Evolutionary conservation across 2,888 invertebrate genomes (phyloP), one percentile per base, ranked within the genome.

Genomic region (Glaucopsyche alexis): DNA sequence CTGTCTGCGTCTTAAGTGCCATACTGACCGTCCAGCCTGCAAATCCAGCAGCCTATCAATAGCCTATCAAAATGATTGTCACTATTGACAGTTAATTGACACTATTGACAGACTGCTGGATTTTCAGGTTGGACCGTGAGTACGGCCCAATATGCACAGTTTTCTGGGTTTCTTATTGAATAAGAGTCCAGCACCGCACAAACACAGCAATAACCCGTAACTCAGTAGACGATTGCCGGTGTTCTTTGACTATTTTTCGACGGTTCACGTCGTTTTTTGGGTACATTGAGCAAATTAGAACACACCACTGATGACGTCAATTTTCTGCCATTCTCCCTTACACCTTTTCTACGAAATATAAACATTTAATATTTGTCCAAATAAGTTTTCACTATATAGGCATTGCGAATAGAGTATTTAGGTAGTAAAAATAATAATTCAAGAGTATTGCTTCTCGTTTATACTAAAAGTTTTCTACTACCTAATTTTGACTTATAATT

Each of bases 391-490:
- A 83, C 85, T 75, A 73, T 81, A 83, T 76, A 60, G 29, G 60
- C 29, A 81, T 80, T 82, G 81, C 80, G 82, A 81, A 84, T 81
- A 87, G 89, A 91, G 90, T 91, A 91, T 91, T 90, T 86, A 82
- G 79, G 84, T 87, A 88, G 83, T 88, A 89, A 90, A 88, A 90
- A 91, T 87, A 85, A 88, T 86, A 88, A 89, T 87, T 87, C 86
- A 72, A 88, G 92, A 93, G 91, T 93, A 93, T 93, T 93, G 92
- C 92, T 92, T 93, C 86, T 91, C 89, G 84, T 91, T 91, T 91
- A 91, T 89, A 89, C 90, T 91, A 90, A 86, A 89, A 83, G 88
- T 90, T 91, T 90, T 90, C 86, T 84, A 88, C 87, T 91, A 91
- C 87, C 90, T 91, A 90, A 86, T 86, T 87, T 83, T 85, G 86